Percentiles rank a stretch among this genome's conserved stretches.
Evolutionary conservation across 2,888 invertebrate species (phyloP).

Genomic region (Ornithoptera priamus): DNA sequence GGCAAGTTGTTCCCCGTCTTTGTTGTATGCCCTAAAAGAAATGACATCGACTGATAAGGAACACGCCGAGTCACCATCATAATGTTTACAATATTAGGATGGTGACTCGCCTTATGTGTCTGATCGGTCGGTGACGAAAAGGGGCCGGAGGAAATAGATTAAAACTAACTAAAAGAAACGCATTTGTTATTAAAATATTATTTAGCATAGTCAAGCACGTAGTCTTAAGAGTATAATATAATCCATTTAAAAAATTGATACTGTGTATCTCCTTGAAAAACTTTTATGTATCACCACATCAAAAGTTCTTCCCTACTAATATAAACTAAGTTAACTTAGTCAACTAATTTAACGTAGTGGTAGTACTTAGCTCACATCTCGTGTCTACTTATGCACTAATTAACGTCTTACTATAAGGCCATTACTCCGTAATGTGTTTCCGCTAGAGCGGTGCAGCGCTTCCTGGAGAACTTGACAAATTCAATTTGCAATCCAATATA

Average conservation of each 20-base stretch:
- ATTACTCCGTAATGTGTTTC: conserved; percentile 19
- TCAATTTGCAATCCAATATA: not conserved
- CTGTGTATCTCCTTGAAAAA: not conserved
- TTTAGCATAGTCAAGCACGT: too few species aligned
- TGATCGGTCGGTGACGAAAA: too few species aligned
- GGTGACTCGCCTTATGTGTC: too few species aligned
- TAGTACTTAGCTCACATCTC: conserved; percentile 13
- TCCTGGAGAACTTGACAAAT: conserved; percentile 1
- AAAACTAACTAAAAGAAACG: too few species aligned
- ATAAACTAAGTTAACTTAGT: not conserved
- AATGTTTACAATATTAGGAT: too few species aligned
- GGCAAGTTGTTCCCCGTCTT: too few species aligned
- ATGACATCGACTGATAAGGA: too few species aligned
- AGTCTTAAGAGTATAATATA: too few species aligned
- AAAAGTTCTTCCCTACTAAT: not conserved
- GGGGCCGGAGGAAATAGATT: too few species aligned
- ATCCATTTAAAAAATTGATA: not conserved
- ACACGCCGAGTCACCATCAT: too few species aligned
- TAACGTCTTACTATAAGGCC: conserved; percentile 20
- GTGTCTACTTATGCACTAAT: conserved; percentile 18
- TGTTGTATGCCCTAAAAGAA: too few species aligned
- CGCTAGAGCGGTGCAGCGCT: conserved; percentile 9
- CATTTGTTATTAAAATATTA: too few species aligned
- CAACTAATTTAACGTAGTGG: conserved; percentile 18
- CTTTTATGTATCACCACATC: not conserved